Evolutionary conservation across 1,140 invertebrate species (phyloP).

Genomic region (Batillaria attramentaria): DNA sequence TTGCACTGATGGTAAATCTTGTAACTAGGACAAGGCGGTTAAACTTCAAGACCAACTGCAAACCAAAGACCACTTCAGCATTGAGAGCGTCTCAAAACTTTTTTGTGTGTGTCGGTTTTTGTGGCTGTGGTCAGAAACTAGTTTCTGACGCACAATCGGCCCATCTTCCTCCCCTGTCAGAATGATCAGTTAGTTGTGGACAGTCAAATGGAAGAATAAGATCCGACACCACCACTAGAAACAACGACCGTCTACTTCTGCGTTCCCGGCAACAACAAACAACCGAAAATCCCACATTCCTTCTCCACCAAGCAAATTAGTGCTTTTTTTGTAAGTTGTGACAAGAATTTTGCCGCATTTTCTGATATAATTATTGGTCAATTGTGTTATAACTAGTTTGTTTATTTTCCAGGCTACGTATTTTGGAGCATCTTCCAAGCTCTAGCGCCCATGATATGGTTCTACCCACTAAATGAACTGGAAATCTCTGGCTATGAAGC

Average conservation of each 20-base stretch:
- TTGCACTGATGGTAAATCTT: not conserved
- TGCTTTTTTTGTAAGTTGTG: not conserved
- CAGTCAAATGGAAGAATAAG: too few relatives aligned
- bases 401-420: conserved; percentile 65
- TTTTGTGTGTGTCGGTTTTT: not conserved
- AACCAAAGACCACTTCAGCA: not conserved
- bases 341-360: not conserved
- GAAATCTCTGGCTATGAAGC: conserved; percentile 72
- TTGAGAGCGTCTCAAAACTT: not conserved
- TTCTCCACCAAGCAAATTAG: not conserved
- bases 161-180: too few relatives aligned
- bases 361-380: conserved; percentile 16
- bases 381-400: conserved; percentile 8
- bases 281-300: not conserved
- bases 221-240: too few relatives aligned
- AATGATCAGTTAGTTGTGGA: too few relatives aligned
- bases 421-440: conserved; percentile 72
- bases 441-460: conserved; percentile 72
- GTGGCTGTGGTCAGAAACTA: not conserved
- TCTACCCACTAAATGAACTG: conserved; percentile 71
- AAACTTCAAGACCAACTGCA: too few relatives aligned
- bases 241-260: too few relatives aligned
- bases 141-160: not conserved
- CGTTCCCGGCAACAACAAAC: too few relatives aligned
- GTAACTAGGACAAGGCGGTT: too few relatives aligned